Evolutionary conservation across 1,140 invertebrate species (phyloP), one percentile per base, ranked within the genome.

Genomic region (Meloidogyne hapla): DNA sequence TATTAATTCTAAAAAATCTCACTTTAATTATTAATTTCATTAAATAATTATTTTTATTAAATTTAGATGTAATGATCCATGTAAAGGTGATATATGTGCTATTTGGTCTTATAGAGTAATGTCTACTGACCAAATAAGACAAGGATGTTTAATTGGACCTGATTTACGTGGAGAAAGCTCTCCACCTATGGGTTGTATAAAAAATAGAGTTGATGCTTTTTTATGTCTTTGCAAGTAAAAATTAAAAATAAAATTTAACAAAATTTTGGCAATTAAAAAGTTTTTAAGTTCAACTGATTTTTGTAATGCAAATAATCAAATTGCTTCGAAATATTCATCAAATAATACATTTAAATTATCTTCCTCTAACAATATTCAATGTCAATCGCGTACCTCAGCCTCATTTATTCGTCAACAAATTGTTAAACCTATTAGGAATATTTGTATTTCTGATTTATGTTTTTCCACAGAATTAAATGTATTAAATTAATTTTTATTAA

Each of bases 31-130:
- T n/a, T n/a, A n/a, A n/a, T n/a, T n/a, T n/a, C n/a, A n/a, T n/a
- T n/a, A n/a, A n/a, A n/a, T n/a, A n/a, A n/a, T n/a, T n/a, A n/a
- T n/a, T n/a, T n/a, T n/a, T n/a, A n/a, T n/a, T n/a, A n/a, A n/a
- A n/a, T n/a, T n/a, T 64, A 80, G 79, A 56, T 80, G 79, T 73
- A 67, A 81, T 38, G 63, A 40, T 25, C 56, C 61, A 21, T 80
- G 79, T 61, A 76, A 80, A 66, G 79, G 78, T 15, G 79, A 80
- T 73, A 33, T 80, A 15, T 80, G 79, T 40, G 74, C 69, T 18
- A 45, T 80, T 23, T 80, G 79, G 79, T 64, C 28, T 18, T 80
- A 80, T 42, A 75, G 79, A 56, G 76, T 78, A 72, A 80, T 80
- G 79, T 80, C 79, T 42, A 80, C 70, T 15, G 64, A 79, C 42